phyloP scores from a whole-genome alignment of 2,888 invertebrate species.

The Eretmocerus hayati region DNA sequence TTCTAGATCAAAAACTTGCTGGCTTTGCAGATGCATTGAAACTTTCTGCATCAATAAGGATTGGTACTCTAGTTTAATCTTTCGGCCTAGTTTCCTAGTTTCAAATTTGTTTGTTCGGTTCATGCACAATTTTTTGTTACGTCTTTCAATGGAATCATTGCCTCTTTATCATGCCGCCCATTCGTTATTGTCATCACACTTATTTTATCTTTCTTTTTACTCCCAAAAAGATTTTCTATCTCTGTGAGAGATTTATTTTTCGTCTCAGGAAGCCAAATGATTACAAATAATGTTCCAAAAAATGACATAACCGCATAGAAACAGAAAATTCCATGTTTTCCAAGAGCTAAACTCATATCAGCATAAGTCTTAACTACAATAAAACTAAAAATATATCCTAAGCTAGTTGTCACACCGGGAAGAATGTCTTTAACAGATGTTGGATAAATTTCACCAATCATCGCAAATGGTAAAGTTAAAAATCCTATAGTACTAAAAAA shows the following conservation, averaged over 20 bases:
- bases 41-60: too few species aligned
- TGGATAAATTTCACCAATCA: conserved; percentile 54
- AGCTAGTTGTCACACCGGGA: conserved; percentile 48
- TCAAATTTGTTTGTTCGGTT: too few species aligned
- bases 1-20: too few species aligned
- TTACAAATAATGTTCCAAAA: conserved; percentile 49
- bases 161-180: neutral
- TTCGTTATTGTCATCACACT: too few species aligned
- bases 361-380: conserved; percentile 51
- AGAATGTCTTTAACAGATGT: conserved; percentile 50
- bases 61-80: too few species aligned
- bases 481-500: conserved; percentile 52
- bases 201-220: conserved; percentile 22
- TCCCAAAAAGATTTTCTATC: conserved; percentile 48
- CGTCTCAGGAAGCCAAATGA: conserved; percentile 50
- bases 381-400: conserved; percentile 52
- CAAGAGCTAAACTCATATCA: conserved; percentile 43
- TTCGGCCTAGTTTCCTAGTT: too few species aligned
- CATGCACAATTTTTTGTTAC: neutral
- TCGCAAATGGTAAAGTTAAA: conserved; percentile 53
- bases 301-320: conserved; percentile 49
- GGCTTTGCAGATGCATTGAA: too few species aligned
- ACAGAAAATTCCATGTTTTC: conserved; percentile 48
- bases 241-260: conserved; percentile 51
- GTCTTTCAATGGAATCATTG: neutral